Conservation (phyloP, 2,113 vertebrate genomes). For the Mirounga angustirostris region DNA sequence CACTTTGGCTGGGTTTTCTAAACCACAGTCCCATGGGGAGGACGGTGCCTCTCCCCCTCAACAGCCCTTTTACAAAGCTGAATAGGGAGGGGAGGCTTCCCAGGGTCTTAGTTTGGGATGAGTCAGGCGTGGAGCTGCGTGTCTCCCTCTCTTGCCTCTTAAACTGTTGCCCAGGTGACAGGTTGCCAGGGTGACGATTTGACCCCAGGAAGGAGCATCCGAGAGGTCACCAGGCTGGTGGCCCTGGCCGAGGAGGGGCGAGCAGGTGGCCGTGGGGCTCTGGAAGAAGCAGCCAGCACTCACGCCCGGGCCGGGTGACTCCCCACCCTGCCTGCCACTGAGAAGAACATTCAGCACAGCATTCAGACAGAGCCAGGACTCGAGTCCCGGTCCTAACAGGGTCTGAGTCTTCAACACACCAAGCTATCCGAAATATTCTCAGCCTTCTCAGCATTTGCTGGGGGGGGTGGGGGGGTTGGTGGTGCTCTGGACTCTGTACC, state of each 20-base stretch:
- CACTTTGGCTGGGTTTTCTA: neutral
- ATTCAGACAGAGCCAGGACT: rapidly evolving
- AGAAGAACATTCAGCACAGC: neutral
- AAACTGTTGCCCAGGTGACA: neutral
- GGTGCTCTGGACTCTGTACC: neutral
- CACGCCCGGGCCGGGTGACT: rapidly evolving
- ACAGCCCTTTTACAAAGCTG: neutral
- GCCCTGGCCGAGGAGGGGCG: neutral
- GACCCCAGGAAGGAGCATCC: neutral
- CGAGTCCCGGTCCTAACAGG: rapidly evolving
- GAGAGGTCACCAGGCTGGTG: neutral
- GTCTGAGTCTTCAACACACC: rapidly evolving
- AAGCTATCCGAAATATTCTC: neutral
- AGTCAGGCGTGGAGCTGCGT: rapidly evolving
- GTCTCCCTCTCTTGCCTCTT: neutral
- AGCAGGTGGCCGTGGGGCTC: neutral
- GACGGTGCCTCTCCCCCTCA: rapidly evolving
- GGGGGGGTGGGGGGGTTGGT: too few relatives aligned
- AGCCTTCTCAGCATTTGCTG: neutral
- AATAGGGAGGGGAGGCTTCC: neutral
- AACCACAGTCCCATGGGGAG: rapidly evolving
- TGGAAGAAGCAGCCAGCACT: neutral
- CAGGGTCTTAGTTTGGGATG: neutral
- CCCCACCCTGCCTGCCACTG: rapidly evolving
- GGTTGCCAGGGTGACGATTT: neutral